Evolutionary conservation across 2,113 vertebrate genomes (phyloP).

Genomic region (Xiphophorus hellerii): DNA sequence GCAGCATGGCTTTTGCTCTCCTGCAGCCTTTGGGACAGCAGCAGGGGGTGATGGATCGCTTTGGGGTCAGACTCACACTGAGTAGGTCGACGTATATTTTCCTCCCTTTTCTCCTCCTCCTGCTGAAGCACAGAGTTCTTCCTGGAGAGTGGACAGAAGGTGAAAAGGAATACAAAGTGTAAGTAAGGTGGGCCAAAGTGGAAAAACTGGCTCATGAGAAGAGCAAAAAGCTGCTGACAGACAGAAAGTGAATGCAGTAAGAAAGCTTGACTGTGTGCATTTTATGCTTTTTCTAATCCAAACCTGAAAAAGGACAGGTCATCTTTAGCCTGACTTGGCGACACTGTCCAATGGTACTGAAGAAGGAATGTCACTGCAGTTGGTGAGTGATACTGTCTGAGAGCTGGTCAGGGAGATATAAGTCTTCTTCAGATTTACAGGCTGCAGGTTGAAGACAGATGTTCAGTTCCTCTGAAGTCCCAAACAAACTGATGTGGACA

Average conservation of each 20-base stretch:
- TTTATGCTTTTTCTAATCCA: background rate
- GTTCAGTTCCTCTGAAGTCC: constrained; percentile 80
- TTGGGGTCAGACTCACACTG: constrained; percentile 72
- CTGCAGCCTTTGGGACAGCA: constrained; percentile 72
- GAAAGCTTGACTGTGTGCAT: background rate
- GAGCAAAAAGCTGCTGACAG: background rate
- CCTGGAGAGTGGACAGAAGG: constrained; percentile 59
- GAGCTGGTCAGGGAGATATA: constrained; percentile 78
- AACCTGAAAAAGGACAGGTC: constrained; percentile 75
- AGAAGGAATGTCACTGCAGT: constrained; percentile 80
- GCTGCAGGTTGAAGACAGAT: constrained; percentile 82
- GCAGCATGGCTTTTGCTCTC: constrained; percentile 63
- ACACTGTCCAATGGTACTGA: constrained; percentile 85
- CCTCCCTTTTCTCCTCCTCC: constrained; percentile 54
- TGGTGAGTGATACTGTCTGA: constrained; percentile 79
- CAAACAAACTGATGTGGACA: constrained; percentile 79
- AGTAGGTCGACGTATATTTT: constrained; percentile 56
- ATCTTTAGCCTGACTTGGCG: constrained; percentile 80
- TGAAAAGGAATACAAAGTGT: constrained; percentile 13
- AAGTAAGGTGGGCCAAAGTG: constrained; percentile 2
- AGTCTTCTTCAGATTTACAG: constrained; percentile 79
- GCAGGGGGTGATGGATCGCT: constrained; percentile 64
- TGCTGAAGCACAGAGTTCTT: constrained; percentile 60
- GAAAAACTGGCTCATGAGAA: constrained; percentile 15
- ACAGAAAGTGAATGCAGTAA: background rate